phyloP scores from a whole-genome alignment of 2,113 vertebrate genomes.

The Ceyx melanurus region DNA sequence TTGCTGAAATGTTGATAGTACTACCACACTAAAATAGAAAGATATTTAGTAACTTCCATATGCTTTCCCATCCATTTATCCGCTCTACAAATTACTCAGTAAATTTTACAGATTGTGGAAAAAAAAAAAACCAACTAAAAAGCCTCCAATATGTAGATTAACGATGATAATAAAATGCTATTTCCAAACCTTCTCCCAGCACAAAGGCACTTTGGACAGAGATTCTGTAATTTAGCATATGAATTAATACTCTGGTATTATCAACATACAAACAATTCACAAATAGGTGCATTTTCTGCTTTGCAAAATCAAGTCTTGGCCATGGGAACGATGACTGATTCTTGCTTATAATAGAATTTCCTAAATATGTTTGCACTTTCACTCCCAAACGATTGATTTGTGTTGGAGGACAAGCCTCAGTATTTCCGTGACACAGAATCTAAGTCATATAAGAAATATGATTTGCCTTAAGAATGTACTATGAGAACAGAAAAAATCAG shows the following conservation, averaged over 20 bases:
- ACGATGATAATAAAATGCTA: background rate
- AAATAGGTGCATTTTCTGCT: background rate
- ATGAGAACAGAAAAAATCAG: background rate
- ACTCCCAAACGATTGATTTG: background rate
- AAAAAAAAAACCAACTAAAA: background rate
- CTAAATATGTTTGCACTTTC: background rate
- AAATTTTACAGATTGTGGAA: background rate
- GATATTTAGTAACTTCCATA: background rate
- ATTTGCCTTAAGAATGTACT: constrained; percentile 5
- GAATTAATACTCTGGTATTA: background rate
- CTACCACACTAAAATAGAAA: background rate
- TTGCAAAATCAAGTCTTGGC: background rate
- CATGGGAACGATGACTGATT: background rate
- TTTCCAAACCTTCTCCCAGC: background rate
- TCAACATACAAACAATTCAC: background rate
- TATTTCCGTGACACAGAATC: background rate
- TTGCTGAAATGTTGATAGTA: background rate
- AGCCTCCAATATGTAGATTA: background rate
- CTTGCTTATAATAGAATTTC: background rate
- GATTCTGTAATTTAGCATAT: background rate
- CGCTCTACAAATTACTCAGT: background rate
- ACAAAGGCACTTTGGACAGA: background rate
- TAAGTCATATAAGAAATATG: background rate
- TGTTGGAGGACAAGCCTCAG: background rate
- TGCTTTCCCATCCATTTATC: background rate